These are phyloP conservation scores for Hermaeophaga mercurialis DNA, from an alignment of 2,888 invertebrate species.

Conservation along the genomic window DNA sequence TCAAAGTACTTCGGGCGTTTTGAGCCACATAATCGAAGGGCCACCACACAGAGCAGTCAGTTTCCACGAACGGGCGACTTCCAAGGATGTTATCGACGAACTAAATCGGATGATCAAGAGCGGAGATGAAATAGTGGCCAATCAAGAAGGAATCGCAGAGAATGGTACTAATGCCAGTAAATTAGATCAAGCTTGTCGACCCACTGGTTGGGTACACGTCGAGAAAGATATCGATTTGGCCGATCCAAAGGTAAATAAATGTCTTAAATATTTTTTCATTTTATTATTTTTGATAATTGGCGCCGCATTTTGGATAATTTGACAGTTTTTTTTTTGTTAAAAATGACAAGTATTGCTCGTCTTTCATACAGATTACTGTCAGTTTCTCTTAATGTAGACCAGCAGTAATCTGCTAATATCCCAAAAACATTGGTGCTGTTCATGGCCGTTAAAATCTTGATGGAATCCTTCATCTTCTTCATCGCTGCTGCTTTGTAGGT, in stretches of 20 bases:
- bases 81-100: constrained; percentile 78
- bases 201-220: constrained; percentile 81
- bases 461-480: no score
- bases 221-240: constrained; percentile 78
- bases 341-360: no score
- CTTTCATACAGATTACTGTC: no score
- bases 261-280: no score
- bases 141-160: constrained; percentile 32
- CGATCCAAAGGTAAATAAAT: constrained; percentile 73
- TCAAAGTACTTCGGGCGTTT: constrained; percentile 50
- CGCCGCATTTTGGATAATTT: no score
- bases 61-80: constrained; percentile 75
- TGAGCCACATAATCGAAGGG: constrained; percentile 59
- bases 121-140: constrained; percentile 57
- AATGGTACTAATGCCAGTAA: constrained; percentile 50
- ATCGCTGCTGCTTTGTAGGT: no score
- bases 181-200: constrained; percentile 69
- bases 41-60: constrained; percentile 65
- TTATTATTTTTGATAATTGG: no score
- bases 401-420: no score
- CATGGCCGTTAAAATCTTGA: no score
- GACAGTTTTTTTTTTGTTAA: no score
- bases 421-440: no score
- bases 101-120: constrained; percentile 69
- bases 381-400: no score